Evolutionary conservation across 2,797 vertebrate species (phyloP).

Genomic region (Trachops cirrhosus): DNA sequence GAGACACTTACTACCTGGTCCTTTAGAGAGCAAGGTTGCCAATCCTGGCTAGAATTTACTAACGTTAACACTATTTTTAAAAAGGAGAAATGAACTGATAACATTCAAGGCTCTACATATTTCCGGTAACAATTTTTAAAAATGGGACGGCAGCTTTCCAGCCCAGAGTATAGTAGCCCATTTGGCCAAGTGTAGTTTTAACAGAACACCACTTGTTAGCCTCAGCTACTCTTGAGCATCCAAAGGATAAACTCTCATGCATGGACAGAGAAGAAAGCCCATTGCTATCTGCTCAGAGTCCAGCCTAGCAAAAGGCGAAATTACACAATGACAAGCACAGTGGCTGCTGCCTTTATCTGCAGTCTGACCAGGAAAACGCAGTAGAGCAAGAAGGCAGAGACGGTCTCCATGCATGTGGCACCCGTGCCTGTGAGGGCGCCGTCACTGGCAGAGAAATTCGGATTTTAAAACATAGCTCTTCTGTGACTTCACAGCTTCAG

Average conservation of each 20-base stretch:
- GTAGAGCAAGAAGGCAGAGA: not conserved
- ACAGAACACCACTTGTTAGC: not conserved
- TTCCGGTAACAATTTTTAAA: not conserved
- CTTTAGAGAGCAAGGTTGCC: not conserved
- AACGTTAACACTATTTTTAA: not conserved
- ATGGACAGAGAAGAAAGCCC: not conserved
- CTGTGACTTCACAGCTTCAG: conserved; percentile 12
- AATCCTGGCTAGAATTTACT: not conserved
- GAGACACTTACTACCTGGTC: not conserved
- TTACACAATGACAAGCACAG: not conserved
- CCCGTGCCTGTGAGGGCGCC: not conserved
- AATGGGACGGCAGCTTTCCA: not conserved
- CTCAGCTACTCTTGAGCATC: not conserved
- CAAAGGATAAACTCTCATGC: not conserved
- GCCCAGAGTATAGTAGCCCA: not conserved
- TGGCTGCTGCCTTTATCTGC: not conserved
- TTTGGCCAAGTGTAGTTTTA: not conserved
- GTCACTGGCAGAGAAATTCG: not conserved
- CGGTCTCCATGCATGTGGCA: not conserved
- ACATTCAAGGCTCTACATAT: not conserved
- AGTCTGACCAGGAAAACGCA: not conserved
- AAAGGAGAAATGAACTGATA: not conserved
- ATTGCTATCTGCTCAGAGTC: not conserved
- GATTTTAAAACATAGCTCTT: conserved; percentile 41
- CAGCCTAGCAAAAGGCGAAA: not conserved